Evolutionary conservation across 1,140 invertebrate genomes (phyloP).

Genomic region (Zaprionus kolodkinae): DNA sequence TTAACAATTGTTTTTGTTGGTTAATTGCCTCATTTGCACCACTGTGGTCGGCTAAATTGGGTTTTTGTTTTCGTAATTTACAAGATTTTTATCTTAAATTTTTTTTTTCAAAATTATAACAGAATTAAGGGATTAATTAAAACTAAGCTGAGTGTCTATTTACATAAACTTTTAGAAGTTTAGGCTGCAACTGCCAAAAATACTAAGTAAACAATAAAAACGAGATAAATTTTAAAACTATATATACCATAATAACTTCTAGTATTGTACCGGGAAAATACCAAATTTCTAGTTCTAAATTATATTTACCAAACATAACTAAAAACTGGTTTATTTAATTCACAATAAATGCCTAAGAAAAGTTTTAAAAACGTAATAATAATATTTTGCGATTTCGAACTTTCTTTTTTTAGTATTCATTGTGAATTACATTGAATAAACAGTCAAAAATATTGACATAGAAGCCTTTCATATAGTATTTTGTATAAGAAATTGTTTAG

Average conservation of each 20-base stretch:
- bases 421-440: background rate
- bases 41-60: slow-evolving; percentile 21
- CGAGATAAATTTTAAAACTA: too few relatives aligned
- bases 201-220: background rate
- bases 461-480: background rate
- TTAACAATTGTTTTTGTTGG: slow-evolving; percentile 49
- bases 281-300: too few relatives aligned
- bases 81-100: background rate
- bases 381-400: background rate
- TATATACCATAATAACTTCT: too few relatives aligned
- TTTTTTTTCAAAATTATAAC: background rate
- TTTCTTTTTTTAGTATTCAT: background rate
- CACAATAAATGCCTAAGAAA: background rate
- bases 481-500: background rate
- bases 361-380: background rate
- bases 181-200: background rate
- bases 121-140: background rate
- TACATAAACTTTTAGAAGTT: slow-evolving; percentile 1
- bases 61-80: slow-evolving; percentile 12
- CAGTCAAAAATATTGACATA: background rate
- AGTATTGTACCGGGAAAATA: too few relatives aligned
- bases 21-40: slow-evolving; percentile 53
- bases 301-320: too few relatives aligned
- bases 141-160: slow-evolving; percentile 14
- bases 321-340: background rate